phyloP scores from a whole-genome alignment of 2,113 vertebrate genomes.

The Hippocampus barbouri region DNA sequence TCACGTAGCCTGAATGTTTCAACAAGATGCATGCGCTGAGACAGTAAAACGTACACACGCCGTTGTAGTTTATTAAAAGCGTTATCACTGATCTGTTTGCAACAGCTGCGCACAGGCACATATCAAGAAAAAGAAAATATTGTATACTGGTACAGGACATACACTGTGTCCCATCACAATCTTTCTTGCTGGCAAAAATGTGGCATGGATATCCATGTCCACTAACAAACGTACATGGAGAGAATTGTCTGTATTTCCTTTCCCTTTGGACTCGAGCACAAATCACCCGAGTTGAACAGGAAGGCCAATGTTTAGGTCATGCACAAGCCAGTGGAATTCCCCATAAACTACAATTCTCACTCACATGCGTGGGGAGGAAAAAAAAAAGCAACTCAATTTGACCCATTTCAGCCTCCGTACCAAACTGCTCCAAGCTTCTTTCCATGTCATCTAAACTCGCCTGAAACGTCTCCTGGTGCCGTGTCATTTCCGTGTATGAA shows the following conservation, averaged over 20 bases:
- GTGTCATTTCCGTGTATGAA: neutral
- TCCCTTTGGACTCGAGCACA: slow-evolving; percentile 35
- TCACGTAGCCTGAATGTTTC: slow-evolving; percentile 50
- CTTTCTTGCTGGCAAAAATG: slow-evolving; percentile 16
- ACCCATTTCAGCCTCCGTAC: slow-evolving; percentile 26
- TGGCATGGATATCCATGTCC: neutral
- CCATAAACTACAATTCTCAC: slow-evolving; percentile 7
- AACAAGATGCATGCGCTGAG: slow-evolving; percentile 30
- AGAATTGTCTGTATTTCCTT: slow-evolving; percentile 47
- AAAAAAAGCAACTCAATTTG: slow-evolving; percentile 21
- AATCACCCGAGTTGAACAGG: slow-evolving; percentile 44
- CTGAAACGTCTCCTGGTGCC: neutral
- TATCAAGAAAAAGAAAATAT: slow-evolving; percentile 1
- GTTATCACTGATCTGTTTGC: slow-evolving; percentile 53
- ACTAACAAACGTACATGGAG: slow-evolving; percentile 15
- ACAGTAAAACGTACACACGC: slow-evolving; percentile 23
- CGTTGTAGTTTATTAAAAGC: slow-evolving; percentile 54
- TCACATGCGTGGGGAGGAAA: neutral
- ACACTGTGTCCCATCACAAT: slow-evolving; percentile 4
- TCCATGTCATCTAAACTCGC: neutral
- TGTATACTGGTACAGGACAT: neutral
- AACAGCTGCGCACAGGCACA: slow-evolving; percentile 26
- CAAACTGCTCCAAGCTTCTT: slow-evolving; percentile 9
- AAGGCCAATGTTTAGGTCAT: slow-evolving; percentile 55
- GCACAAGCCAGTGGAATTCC: slow-evolving; percentile 55